phyloP scores from a whole-genome alignment of 2,797 vertebrate species.

The Anisognathus igniventris region DNA sequence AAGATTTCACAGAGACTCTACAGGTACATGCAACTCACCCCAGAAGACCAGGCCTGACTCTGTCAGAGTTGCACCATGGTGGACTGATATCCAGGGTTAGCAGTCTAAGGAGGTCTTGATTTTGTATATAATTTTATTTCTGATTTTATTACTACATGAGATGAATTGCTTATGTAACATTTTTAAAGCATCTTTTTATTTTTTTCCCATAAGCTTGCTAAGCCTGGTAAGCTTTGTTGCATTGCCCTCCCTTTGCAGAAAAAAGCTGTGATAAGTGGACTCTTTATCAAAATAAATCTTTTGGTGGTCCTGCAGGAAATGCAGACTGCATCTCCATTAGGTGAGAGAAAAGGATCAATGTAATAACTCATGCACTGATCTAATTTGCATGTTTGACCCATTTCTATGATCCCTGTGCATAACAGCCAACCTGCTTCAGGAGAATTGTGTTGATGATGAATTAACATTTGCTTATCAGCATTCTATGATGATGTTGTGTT shows the following conservation, averaged over 20 bases:
- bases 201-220: not conserved
- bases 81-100: not conserved
- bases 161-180: not conserved
- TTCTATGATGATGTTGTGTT: not conserved
- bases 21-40: not conserved
- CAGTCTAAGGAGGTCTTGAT: not conserved
- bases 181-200: not conserved
- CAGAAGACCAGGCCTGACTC: not conserved
- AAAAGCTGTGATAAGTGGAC: not conserved
- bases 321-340: not conserved
- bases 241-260: not conserved
- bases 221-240: not conserved
- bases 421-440: not conserved
- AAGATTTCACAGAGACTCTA: not conserved
- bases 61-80: not conserved
- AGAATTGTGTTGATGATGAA: not conserved
- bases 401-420: not conserved
- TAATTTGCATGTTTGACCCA: slow-evolving; percentile 13
- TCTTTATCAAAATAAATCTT: not conserved
- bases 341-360: not conserved
- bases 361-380: not conserved
- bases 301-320: not conserved
- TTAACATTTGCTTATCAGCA: not conserved
- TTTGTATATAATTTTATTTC: not conserved
- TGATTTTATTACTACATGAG: not conserved